Evolutionary conservation across 2,797 vertebrate species (phyloP).

Genomic region (Myotis vivesi): DNA sequence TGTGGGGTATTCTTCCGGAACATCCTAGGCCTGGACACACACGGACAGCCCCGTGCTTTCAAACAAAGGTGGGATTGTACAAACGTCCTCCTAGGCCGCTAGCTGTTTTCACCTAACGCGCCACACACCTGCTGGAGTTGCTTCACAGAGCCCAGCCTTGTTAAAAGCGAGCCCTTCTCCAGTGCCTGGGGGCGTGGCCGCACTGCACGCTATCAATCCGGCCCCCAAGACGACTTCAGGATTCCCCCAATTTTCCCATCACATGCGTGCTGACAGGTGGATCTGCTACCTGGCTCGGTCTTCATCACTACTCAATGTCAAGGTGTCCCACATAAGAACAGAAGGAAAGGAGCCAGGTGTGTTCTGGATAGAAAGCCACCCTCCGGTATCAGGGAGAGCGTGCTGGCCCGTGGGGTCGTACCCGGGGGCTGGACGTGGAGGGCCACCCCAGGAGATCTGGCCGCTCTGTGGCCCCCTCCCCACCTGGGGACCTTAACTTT

Average conservation of each 20-base stretch:
- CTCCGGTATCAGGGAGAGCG: rapidly evolving
- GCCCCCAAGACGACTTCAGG: rapidly evolving
- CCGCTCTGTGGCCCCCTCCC: not conserved
- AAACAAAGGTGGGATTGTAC: not conserved
- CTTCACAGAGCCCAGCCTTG: not conserved
- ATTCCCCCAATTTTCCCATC: rapidly evolving
- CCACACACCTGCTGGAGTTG: rapidly evolving
- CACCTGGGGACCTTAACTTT: not conserved
- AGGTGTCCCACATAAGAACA: rapidly evolving
- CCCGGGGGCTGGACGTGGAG: rapidly evolving
- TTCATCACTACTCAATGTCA: rapidly evolving
- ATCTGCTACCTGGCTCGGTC: not conserved
- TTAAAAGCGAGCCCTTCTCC: not conserved
- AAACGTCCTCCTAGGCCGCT: not conserved
- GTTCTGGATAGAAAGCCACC: not conserved
- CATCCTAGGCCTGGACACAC: not conserved
- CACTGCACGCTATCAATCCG: rapidly evolving
- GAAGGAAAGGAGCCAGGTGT: not conserved
- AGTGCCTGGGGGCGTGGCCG: rapidly evolving
- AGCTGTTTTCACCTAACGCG: rapidly evolving
- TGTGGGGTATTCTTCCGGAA: not conserved
- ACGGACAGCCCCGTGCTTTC: not conserved
- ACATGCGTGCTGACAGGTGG: rapidly evolving
- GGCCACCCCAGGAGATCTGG: not conserved
- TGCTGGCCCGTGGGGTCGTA: not conserved